Evolutionary conservation across 2,888 invertebrate genomes (phyloP), one percentile per base, ranked within the genome.

Genomic region (Andrena camellia): DNA sequence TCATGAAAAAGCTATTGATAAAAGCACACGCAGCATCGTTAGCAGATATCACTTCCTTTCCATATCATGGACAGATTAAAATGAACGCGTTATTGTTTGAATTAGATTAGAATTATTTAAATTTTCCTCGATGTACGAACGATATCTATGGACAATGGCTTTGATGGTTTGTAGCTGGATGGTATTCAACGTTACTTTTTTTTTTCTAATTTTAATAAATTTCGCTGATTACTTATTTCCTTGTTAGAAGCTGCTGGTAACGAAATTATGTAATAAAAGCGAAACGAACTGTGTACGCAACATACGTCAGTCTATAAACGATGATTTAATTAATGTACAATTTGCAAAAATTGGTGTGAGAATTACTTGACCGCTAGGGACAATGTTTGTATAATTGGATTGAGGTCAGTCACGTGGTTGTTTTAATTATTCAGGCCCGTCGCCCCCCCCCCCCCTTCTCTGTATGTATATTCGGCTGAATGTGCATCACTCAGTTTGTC

Each of bases 281-380:
- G 76, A 82, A 82, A 76, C 70, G 57, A 73, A 77, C 77, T 69
- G 68, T 69, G 57, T 66, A 52, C 62, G 50, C 70, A 57, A 59
- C 35, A 67, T 82, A 81, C 76, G 83, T 76, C 85, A 84, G 76
- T 74, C 57, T 69, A 77, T 78, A 81, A 81, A 76, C 84, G 76
- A 79, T 78, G 85, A 66, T 77, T 85, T 88, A 90, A 90, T 90
- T 91, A 89, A 87, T 88, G 89, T 83, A 88, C 83, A 88, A 89
- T 88, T 90, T 77, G 85, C 80, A 79, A 78, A 87, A 90, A 91
- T 91, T 88, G 86, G 79, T 90, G 91, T 91, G 91, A 88, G 91
- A 91, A 91, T 71, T 81, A 84, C 74, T 74, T 84, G 74, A 70
- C 72, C 71, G 75, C 68, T 64, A 81, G 80, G 67, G 23, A 64